Conservation (phyloP, 2,113 vertebrate genomes). For the Pangasianodon hypophthalmus region DNA sequence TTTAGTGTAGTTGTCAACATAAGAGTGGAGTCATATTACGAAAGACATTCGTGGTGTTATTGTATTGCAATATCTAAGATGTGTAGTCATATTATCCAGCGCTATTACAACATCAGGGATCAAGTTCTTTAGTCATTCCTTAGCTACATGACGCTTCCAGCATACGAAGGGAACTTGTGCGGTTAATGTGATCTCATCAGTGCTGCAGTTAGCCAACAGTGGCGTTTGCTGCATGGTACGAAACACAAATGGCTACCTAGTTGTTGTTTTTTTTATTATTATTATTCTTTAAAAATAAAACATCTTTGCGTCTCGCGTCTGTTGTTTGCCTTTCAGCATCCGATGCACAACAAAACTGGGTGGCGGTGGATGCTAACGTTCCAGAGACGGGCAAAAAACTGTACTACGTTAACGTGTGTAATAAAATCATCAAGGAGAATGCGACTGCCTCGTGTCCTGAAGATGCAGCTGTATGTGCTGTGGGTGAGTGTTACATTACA, state of each 20-base stretch:
- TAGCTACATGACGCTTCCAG: not conserved
- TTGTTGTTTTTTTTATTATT: not conserved
- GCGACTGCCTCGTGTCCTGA: constrained; percentile 74
- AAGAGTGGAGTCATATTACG: not conserved
- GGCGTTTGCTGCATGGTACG: not conserved
- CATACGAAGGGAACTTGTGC: not conserved
- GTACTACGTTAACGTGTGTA: constrained; percentile 90
- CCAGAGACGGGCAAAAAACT: constrained; percentile 64
- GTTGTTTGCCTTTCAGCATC: constrained; percentile 68
- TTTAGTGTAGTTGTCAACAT: too few species aligned
- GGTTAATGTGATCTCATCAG: not conserved
- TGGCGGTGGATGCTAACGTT: constrained; percentile 78
- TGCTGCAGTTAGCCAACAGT: not conserved
- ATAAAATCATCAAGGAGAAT: constrained; percentile 77
- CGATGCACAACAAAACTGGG: constrained; percentile 83
- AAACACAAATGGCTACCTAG: not conserved
- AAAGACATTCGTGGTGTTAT: not conserved
- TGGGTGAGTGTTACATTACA: constrained; percentile 77
- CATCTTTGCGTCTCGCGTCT: not conserved
- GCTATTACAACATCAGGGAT: not conserved
- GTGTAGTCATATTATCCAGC: not conserved
- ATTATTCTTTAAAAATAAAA: not conserved
- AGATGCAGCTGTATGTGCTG: constrained; percentile 82
- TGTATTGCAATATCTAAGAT: not conserved
- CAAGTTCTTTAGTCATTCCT: not conserved